Conservation (phyloP, 2,113 vertebrate genomes). For the Potamarius usumacintae region DNA sequence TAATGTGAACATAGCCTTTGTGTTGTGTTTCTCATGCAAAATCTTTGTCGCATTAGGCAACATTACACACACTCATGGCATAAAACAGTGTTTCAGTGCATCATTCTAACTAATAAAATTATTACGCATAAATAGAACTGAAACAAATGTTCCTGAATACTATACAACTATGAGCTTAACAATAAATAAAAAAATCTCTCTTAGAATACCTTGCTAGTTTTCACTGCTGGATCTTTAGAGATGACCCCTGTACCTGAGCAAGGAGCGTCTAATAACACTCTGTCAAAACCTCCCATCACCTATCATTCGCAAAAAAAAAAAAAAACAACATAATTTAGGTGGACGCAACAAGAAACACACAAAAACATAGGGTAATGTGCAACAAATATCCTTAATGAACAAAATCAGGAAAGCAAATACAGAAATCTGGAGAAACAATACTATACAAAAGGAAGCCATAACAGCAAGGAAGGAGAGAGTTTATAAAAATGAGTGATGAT, state of each 20-base stretch:
- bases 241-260: slow-evolving; percentile 95
- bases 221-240: slow-evolving; percentile 93
- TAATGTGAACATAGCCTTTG: too few species aligned
- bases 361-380: neutral
- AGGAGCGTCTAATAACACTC: slow-evolving; percentile 92
- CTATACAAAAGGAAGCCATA: neutral
- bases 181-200: too few species aligned
- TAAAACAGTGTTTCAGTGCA: neutral
- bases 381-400: neutral
- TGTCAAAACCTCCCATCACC: slow-evolving; percentile 93
- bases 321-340: neutral
- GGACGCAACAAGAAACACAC: neutral
- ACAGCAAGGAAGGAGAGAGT: neutral
- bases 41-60: neutral
- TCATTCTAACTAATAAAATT: neutral
- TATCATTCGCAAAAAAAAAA: slow-evolving; percentile 54
- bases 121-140: neutral
- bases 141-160: neutral
- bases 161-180: neutral
- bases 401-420: neutral
- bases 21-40: neutral
- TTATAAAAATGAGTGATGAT: neutral
- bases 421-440: neutral
- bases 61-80: neutral
- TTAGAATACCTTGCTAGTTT: slow-evolving; percentile 88